phyloP scores from a whole-genome alignment of 2,797 vertebrate genomes.

The Lagorchestes hirsutus region DNA sequence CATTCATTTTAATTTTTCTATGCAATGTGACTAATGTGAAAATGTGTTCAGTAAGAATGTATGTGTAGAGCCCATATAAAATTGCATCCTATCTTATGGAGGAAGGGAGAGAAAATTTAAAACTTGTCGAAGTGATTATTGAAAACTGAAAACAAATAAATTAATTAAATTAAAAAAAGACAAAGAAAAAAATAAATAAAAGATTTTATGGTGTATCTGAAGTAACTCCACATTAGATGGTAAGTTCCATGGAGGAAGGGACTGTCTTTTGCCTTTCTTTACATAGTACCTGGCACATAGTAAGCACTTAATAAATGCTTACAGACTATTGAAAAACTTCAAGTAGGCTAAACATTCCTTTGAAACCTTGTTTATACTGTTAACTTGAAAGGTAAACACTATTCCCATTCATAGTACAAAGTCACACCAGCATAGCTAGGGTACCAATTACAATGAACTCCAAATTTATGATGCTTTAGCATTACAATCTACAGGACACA shows the following conservation, averaged over 20 bases:
- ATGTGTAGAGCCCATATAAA: too few relatives aligned
- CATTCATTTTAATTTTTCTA: too few relatives aligned
- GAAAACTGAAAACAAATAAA: too few relatives aligned
- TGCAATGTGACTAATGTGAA: too few relatives aligned
- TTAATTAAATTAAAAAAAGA: too few relatives aligned
- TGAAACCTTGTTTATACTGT: conserved; percentile 38
- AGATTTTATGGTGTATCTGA: too few relatives aligned
- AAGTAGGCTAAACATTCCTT: conserved; percentile 41
- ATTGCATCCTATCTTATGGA: too few relatives aligned
- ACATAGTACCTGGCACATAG: background rate
- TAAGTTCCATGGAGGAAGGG: background rate
- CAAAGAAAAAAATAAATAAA: too few relatives aligned
- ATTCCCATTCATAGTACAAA: background rate
- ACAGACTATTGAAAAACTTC: background rate
- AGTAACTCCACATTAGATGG: too few relatives aligned
- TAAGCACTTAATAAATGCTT: background rate
- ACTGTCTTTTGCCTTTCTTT: background rate
- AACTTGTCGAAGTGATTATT: too few relatives aligned
- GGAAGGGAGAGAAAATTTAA: too few relatives aligned
- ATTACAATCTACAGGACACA: background rate
- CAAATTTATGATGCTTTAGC: background rate
- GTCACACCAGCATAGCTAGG: background rate
- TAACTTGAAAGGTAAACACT: conserved; percentile 27
- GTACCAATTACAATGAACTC: background rate
- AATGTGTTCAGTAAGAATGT: too few relatives aligned